Evolutionary conservation across 2,113 vertebrate species (phyloP), one percentile per base, ranked within the genome.

Genomic region (Percopsis transmontana): DNA sequence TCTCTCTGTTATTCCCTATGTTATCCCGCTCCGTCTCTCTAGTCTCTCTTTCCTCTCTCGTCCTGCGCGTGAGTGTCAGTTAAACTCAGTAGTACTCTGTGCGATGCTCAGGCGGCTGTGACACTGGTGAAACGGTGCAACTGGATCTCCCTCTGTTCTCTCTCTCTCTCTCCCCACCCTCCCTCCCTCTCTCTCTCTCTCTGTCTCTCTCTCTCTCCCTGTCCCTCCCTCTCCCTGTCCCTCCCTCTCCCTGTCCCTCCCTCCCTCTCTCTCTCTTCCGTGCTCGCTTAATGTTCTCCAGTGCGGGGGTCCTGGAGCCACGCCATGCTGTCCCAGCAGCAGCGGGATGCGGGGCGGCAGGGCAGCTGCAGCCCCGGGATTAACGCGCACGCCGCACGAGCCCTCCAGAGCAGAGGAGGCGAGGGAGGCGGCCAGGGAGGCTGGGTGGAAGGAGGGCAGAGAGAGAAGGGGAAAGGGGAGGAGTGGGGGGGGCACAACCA

Each of bases 251-350:
- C 56, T 39, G 42, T 15, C 40, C 19, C 44, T 50, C 58, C 39
- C 47, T 58, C 42, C 3, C 42, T 38, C 21, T 2, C n/a, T 54
- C 41, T 16, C 51, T 85, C 75, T 78, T 70, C 81, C 20, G 67
- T 70, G 76, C 64, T 68, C n/a, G n/a, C n/a, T 4, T 33, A 33
- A 33, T 7, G 27, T 33, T 7, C 27, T 33, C 27, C 27, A 84
- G 83, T 65, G 50, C 80, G 82, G 85, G 79, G 83, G 82, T 88
- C 80, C 85, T 86, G 89, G 84, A 88, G 80, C 64, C 70, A 7
- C 74, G 85, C 84, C 89, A 88, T 85, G 82, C 84, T 83, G 83
- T 79, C 78, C 81, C 80, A 77, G 82, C 83, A 85, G 87, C 69
- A 38, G 87, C 67, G 79, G 84, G 85, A 88, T 75, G 85, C 80